Evolutionary conservation across 1,140 invertebrate genomes (phyloP).

Genomic region (Phthorimaea operculella): DNA sequence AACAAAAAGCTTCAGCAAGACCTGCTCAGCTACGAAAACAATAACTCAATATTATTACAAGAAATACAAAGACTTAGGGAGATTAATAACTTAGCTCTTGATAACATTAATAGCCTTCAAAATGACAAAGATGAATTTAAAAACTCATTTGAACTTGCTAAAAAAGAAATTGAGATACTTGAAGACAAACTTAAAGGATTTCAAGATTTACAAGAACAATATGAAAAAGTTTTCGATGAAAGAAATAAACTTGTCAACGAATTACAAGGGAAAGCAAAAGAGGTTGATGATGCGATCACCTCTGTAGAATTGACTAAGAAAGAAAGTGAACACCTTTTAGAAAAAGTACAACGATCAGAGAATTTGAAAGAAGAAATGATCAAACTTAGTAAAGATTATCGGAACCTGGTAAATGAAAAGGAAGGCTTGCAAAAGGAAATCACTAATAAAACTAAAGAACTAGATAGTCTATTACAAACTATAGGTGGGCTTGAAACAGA

Average conservation of each 20-base stretch:
- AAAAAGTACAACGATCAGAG: slow-evolving; percentile 29
- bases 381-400: slow-evolving; percentile 19
- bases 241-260: slow-evolving; percentile 35
- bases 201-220: slow-evolving; percentile 28
- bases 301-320: slow-evolving; percentile 32
- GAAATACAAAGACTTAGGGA: slow-evolving; percentile 39
- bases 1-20: slow-evolving; percentile 22
- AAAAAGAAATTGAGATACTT: slow-evolving; percentile 35
- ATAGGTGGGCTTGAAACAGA: slow-evolving; percentile 25
- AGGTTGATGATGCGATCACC: slow-evolving; percentile 31
- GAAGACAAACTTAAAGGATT: slow-evolving; percentile 28
- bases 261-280: slow-evolving; percentile 25
- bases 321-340: slow-evolving; percentile 34
- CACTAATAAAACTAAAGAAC: slow-evolving; percentile 20
- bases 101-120: slow-evolving; percentile 33
- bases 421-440: slow-evolving; percentile 23
- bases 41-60: slow-evolving; percentile 28
- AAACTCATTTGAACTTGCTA: slow-evolving; percentile 33
- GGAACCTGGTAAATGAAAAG: slow-evolving; percentile 25
- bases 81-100: slow-evolving; percentile 21
- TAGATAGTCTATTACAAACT: slow-evolving; percentile 22
- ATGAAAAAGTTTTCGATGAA: slow-evolving; percentile 32
- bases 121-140: slow-evolving; percentile 36
- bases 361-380: slow-evolving; percentile 29
- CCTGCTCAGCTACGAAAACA: slow-evolving; percentile 18